Evolutionary conservation across 2,113 vertebrate species (phyloP).

Genomic region (Illadopsis cleaveri): DNA sequence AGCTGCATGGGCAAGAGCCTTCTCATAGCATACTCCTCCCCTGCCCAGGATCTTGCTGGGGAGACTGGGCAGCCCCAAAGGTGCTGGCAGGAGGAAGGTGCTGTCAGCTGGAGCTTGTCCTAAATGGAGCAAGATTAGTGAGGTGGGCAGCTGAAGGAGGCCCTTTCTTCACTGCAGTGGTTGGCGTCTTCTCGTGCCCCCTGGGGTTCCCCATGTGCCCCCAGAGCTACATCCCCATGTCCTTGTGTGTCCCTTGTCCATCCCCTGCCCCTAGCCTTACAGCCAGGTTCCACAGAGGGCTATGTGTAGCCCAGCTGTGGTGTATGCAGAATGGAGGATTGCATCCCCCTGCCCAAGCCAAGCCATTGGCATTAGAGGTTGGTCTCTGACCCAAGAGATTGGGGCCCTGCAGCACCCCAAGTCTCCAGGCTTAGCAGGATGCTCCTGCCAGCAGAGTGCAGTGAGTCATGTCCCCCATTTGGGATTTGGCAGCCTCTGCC

Average conservation of each 20-base stretch:
- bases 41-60: neutral
- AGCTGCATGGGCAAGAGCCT: neutral
- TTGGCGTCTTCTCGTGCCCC: neutral
- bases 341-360: neutral
- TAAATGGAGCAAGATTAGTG: neutral
- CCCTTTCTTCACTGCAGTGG: neutral
- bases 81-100: neutral
- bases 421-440: neutral
- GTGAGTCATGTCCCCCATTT: neutral
- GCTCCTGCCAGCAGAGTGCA: neutral
- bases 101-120: neutral
- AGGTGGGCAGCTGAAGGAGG: neutral
- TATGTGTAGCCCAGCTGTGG: neutral
- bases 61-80: neutral
- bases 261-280: neutral
- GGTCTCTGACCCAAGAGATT: neutral
- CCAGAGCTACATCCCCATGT: neutral
- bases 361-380: neutral
- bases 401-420: neutral
- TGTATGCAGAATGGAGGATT: neutral
- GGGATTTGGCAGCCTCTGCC: neutral
- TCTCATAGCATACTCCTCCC: neutral
- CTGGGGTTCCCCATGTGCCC: neutral
- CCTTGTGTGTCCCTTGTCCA: neutral
- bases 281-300: neutral